Percentiles rank a stretch among this genome's conserved stretches.
These are phyloP conservation scores for Machaerirhynchus nigripectus DNA, from an alignment of 2,113 vertebrate genomes.

Conservation along the genomic window DNA sequence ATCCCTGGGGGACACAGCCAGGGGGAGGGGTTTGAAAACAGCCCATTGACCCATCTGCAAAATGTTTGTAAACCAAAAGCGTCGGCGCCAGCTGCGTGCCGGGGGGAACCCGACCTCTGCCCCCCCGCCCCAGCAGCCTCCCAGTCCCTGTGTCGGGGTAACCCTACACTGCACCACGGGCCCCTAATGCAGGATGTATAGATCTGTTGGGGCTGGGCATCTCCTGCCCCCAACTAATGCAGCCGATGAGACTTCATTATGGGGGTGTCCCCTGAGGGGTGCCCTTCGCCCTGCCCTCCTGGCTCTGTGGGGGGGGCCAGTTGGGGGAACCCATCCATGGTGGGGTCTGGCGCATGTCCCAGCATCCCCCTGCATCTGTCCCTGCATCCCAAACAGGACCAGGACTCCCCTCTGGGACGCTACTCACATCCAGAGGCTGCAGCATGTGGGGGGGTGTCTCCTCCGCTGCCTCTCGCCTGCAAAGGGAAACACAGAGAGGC, in stretches of 20 bases:
- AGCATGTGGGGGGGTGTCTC: not conserved
- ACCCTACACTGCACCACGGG: conserved; percentile 42
- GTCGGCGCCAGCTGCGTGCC: conserved; percentile 48
- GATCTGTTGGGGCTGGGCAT: conserved; percentile 72
- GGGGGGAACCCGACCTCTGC: not conserved
- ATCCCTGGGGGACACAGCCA: not conserved
- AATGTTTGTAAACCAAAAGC: conserved; percentile 78
- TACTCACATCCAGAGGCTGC: not conserved
- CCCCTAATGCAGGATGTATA: conserved; percentile 75
- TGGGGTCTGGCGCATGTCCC: not conserved
- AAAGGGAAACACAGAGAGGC: conserved; percentile 17
- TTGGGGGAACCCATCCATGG: not conserved
- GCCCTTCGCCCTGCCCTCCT: not conserved
- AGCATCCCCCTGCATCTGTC: not conserved
- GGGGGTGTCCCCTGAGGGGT: not conserved
- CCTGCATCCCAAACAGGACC: not conserved
- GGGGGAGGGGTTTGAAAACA: not conserved
- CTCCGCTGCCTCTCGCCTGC: not conserved
- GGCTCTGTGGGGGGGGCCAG: not conserved
- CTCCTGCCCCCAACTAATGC: conserved; percentile 43
- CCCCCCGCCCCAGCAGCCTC: conserved; percentile 9
- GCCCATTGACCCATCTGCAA: conserved; percentile 57
- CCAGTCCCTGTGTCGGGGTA: conserved; percentile 50
- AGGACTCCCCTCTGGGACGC: not conserved
- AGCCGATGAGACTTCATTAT: conserved; percentile 48